phyloP scores from a whole-genome alignment of 2,113 vertebrate genomes.

The Gnathonemus echidnorhynchus region DNA sequence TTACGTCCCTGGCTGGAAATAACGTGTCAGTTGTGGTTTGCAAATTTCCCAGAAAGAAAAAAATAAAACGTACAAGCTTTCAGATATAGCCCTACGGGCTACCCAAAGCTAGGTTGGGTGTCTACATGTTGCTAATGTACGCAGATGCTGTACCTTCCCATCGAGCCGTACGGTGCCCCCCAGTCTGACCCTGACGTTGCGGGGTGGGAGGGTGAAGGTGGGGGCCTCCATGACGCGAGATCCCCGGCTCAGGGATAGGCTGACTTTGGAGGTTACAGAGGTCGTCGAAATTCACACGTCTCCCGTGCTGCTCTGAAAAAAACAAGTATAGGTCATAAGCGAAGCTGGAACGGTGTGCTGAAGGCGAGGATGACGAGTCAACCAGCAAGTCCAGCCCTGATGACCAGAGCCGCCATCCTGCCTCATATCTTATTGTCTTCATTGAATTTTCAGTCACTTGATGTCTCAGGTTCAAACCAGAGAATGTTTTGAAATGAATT shows the following conservation, averaged over 20 bases:
- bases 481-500: not conserved
- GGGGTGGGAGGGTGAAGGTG: slow-evolving; percentile 70
- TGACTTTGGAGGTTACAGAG: slow-evolving; percentile 45
- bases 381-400: not conserved
- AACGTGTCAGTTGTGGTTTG: not conserved
- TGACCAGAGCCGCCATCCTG: not conserved
- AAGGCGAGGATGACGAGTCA: not conserved
- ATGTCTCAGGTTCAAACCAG: not conserved
- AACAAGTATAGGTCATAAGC: not conserved
- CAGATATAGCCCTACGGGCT: slow-evolving; percentile 17
- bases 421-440: not conserved
- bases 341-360: not conserved
- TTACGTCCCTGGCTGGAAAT: not conserved
- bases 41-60: slow-evolving; percentile 3
- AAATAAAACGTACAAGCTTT: not conserved
- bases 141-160: slow-evolving; percentile 67
- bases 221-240: slow-evolving; percentile 60
- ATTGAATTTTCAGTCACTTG: not conserved
- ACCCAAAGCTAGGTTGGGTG: not conserved
- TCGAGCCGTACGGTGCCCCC: slow-evolving; percentile 71
- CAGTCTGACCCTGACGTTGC: slow-evolving; percentile 63
- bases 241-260: slow-evolving; percentile 47
- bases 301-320: slow-evolving; percentile 54
- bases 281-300: slow-evolving; percentile 65
- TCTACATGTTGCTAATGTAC: not conserved